A percentile compares a stretch with the other conserved stretches of the same genome.
These are phyloP conservation scores for Melanogrammus aeglefinus DNA, from an alignment of 2,797 vertebrate genomes.

Conservation along the genomic window DNA sequence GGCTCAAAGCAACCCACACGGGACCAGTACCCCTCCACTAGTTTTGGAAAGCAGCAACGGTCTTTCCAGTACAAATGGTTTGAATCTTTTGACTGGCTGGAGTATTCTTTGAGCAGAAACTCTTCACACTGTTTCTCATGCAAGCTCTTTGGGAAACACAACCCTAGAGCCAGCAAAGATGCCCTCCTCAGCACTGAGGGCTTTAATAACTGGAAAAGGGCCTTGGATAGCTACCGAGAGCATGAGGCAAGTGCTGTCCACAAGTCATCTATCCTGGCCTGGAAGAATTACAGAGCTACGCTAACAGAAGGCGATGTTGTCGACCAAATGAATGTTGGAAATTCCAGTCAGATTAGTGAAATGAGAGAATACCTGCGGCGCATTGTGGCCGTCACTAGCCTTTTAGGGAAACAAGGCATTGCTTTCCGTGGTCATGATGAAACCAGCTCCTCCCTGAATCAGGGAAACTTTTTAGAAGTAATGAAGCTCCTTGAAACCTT, in stretches of 20 bases:
- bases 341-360: background rate
- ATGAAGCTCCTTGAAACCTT: conserved; percentile 7
- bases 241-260: background rate
- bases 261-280: conserved; percentile 11
- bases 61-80: conserved; percentile 12
- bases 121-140: conserved; percentile 9
- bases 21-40: background rate
- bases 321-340: conserved; percentile 10
- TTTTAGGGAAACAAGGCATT: conserved; percentile 24
- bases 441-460: background rate
- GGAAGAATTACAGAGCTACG: conserved; percentile 5
- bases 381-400: conserved; percentile 12
- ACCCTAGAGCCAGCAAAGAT: conserved; percentile 5
- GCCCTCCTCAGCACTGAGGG: background rate
- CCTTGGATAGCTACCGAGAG: too few species aligned
- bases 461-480: conserved; percentile 4
- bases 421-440: conserved; percentile 20
- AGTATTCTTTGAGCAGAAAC: conserved; percentile 14
- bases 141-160: conserved; percentile 1
- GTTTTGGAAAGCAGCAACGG: conserved; percentile 19
- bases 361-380: background rate
- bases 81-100: conserved; percentile 10
- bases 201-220: conserved; percentile 2
- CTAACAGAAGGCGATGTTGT: conserved; percentile 1
- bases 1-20: background rate